Percentiles rank a stretch among this genome's conserved stretches.
These are phyloP conservation scores for Arremon aurantiirostris DNA, from an alignment of 2,797 vertebrate species.

Conservation along the genomic window DNA sequence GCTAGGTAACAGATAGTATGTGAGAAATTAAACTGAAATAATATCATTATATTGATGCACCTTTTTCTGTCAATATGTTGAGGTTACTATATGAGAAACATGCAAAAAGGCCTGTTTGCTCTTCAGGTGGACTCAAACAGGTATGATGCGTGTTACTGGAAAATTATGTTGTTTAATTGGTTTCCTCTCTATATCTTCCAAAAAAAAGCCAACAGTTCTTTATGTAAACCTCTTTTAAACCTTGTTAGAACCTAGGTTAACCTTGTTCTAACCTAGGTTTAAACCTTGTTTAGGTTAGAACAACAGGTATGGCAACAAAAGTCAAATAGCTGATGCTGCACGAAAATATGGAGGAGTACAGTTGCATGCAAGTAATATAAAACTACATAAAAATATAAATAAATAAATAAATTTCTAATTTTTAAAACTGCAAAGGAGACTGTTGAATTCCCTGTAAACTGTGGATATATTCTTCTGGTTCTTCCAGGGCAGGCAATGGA, in stretches of 20 bases:
- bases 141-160: not conserved
- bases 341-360: not conserved
- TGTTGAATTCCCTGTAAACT: not conserved
- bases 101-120: not conserved
- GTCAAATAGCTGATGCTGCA: not conserved
- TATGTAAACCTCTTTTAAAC: not conserved
- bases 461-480: not conserved
- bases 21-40: not conserved
- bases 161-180: not conserved
- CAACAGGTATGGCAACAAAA: not conserved
- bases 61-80: not conserved
- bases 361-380: not conserved
- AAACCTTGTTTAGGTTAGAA: not conserved
- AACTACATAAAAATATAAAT: not conserved
- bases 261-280: not conserved
- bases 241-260: no score
- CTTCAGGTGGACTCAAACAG: not conserved
- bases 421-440: not conserved
- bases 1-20: not conserved
- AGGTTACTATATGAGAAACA: not conserved
- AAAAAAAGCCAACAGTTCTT: not conserved
- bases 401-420: not conserved
- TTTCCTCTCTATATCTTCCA: not conserved
- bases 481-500: not conserved
- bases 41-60: not conserved